A percentile compares a stretch with the other conserved stretches of the same genome.
These are phyloP conservation scores for Colius striatus DNA, from an alignment of 2,113 vertebrate species.

Conservation along the genomic window DNA sequence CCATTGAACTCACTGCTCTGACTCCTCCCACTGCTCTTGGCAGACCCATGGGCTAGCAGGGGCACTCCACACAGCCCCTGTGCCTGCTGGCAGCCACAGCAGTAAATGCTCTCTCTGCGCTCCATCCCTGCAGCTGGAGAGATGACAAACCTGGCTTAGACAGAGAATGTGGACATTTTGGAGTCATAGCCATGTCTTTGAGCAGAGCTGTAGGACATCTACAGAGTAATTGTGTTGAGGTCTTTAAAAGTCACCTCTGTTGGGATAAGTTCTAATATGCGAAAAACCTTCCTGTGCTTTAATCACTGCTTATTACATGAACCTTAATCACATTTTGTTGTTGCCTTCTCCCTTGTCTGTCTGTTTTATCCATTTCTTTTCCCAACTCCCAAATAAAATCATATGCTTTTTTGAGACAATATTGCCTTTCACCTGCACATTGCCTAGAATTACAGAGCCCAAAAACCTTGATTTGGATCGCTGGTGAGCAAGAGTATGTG, in stretches of 20 bases:
- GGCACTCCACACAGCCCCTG: rapidly evolving
- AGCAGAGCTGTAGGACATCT: background rate
- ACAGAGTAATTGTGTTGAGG: background rate
- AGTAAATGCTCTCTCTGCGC: background rate
- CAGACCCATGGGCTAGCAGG: background rate
- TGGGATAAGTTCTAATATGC: background rate
- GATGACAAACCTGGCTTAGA: background rate
- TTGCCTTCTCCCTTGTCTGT: background rate
- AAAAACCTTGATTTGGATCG: background rate
- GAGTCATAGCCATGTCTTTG: background rate
- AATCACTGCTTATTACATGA: background rate
- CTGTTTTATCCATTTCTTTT: background rate
- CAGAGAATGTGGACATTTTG: background rate
- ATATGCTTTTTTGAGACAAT: background rate
- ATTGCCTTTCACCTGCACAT: background rate
- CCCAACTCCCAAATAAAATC: background rate
- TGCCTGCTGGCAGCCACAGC: rapidly evolving
- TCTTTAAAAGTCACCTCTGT: background rate
- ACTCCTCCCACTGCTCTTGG: background rate
- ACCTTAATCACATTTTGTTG: background rate
- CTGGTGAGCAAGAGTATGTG: background rate
- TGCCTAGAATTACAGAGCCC: background rate
- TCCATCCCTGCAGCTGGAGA: background rate
- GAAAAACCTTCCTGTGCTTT: background rate
- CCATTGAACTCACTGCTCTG: background rate